Conservation (phyloP, 2,797 vertebrate species). For the Aplochiton taeniatus region DNA sequence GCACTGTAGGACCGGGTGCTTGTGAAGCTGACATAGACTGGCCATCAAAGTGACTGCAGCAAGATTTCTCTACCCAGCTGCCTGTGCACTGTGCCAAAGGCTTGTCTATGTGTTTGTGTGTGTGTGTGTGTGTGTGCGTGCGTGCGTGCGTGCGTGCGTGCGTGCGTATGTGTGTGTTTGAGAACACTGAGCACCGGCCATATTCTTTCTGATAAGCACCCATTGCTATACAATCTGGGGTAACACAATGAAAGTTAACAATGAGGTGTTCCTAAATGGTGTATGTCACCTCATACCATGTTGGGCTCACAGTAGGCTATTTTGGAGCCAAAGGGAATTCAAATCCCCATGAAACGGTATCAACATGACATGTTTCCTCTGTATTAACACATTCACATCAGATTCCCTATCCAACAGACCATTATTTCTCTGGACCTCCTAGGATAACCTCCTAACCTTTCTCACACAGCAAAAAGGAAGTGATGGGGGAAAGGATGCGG, state of each 20-base stretch:
- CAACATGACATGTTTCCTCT: conserved; percentile 17
- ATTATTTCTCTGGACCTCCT: conserved; percentile 45
- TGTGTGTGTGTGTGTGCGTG: conserved; percentile 15
- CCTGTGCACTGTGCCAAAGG: conserved; percentile 25
- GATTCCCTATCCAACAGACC: conserved; percentile 31
- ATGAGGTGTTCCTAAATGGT: neutral
- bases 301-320: neutral
- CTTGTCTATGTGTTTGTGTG: conserved; percentile 1
- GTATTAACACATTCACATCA: conserved; percentile 30
- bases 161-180: conserved; percentile 21
- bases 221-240: conserved; percentile 4
- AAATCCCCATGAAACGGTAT: conserved; percentile 7
- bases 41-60: conserved; percentile 49
- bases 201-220: conserved; percentile 13
- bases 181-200: conserved; percentile 22
- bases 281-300: neutral
- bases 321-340: neutral
- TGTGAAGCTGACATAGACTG: conserved; percentile 33
- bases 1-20: conserved; percentile 37
- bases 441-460: conserved; percentile 62
- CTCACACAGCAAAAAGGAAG: conserved; percentile 47
- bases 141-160: conserved; percentile 16
- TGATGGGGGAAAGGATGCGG: conserved; percentile 23
- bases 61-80: conserved; percentile 41
- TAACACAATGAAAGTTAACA: conserved; percentile 42